phyloP scores from a whole-genome alignment of 1,140 invertebrate genomes.

The Bombus pyrosoma region DNA sequence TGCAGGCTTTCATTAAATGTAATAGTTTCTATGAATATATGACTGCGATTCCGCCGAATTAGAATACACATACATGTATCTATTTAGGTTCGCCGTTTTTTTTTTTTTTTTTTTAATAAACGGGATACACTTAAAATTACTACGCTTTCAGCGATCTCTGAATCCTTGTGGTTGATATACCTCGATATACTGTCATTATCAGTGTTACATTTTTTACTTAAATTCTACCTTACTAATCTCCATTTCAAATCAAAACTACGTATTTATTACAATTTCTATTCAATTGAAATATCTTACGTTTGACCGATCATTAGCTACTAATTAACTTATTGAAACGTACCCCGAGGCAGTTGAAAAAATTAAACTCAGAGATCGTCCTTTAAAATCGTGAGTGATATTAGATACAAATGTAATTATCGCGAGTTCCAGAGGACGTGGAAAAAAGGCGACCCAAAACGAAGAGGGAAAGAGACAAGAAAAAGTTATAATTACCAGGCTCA shows the following conservation, averaged over 20 bases:
- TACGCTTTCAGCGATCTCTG: neutral
- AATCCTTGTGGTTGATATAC: neutral
- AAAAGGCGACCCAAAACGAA: neutral
- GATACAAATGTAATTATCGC: slow-evolving; percentile 31
- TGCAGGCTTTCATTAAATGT: slow-evolving; percentile 3
- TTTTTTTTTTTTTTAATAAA: too few species aligned
- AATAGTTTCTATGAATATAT: neutral
- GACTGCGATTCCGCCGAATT: neutral
- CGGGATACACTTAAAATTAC: slow-evolving; percentile 4
- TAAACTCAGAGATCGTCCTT: neutral
- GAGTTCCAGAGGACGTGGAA: neutral
- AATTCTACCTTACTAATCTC: neutral
- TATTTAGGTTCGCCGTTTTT: too few species aligned
- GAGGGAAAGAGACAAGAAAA: slow-evolving; percentile 14
- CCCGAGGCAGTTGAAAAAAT: neutral
- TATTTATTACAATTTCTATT: neutral
- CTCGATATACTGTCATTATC: neutral
- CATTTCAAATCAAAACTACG: neutral
- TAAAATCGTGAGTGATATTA: neutral
- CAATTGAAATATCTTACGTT: neutral
- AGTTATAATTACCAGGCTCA: slow-evolving; percentile 42
- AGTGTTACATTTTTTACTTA: neutral
- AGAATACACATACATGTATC: neutral
- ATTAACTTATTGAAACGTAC: too few species aligned
- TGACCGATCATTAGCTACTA: neutral